Evolutionary conservation across 1,140 invertebrate genomes (phyloP).

Genomic region (Brachionus angularis): DNA sequence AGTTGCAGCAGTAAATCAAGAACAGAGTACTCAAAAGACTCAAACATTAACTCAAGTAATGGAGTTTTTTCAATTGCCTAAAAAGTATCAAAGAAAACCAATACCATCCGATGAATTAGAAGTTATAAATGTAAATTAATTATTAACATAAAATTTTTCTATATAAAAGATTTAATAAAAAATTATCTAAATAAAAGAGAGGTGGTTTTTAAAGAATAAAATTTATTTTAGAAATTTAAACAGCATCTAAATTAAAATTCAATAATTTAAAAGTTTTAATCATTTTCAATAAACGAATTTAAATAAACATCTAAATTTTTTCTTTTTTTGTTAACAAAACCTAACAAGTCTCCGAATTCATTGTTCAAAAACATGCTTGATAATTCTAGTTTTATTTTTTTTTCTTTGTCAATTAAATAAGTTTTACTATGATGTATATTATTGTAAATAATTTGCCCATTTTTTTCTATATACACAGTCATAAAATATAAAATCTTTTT

Average conservation of each 20-base stretch:
- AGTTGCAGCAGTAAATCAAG: neutral
- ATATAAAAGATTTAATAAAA: neutral
- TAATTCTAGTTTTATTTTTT: too few species aligned
- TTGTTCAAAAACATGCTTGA: neutral
- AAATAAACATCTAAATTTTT: conserved; percentile 31
- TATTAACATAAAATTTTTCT: neutral
- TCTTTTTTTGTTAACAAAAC: neutral
- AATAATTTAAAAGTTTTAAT: too few species aligned
- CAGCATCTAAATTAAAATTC: too few species aligned
- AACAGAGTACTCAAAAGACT: too few species aligned
- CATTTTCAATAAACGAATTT: too few species aligned
- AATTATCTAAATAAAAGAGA: too few species aligned
- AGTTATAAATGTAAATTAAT: conserved; percentile 19
- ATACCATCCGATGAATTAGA: neutral
- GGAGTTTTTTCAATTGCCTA: conserved; percentile 37
- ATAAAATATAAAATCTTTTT: conserved; percentile 12
- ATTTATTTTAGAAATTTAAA: too few species aligned
- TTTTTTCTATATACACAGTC: conserved; percentile 18
- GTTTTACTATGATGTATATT: neutral
- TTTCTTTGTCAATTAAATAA: too few species aligned
- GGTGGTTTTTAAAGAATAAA: neutral
- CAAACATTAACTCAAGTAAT: neutral
- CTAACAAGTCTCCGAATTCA: conserved; percentile 22
- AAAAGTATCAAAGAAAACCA: conserved; percentile 4
- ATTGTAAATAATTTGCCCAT: neutral